These are phyloP conservation scores for Tenthredo distinguenda DNA, from an alignment of 2,888 invertebrate genomes.

Conservation along the genomic window DNA sequence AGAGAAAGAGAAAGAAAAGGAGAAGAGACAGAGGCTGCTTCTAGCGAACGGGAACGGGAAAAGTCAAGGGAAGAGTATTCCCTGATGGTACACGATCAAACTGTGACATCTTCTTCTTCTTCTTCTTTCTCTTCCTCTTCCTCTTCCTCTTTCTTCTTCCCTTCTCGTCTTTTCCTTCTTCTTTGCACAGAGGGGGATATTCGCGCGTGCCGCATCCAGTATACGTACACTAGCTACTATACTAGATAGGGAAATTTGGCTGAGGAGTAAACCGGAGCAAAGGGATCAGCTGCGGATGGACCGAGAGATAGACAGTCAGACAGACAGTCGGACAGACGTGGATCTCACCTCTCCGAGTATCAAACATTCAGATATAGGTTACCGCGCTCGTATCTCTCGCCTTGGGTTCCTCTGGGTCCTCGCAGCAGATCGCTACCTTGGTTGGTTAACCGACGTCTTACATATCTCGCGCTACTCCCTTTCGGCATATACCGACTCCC, in stretches of 20 bases:
- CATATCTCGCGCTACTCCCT: conserved; percentile 21
- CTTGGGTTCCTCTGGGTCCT: conserved; percentile 47
- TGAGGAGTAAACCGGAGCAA: not conserved
- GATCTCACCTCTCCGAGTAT: conserved; percentile 28
- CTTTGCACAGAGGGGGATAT: not conserved
- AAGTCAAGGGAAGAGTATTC: conserved; percentile 17
- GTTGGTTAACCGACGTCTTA: conserved; percentile 31
- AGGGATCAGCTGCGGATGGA: conserved; percentile 9
- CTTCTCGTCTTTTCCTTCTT: not conserved
- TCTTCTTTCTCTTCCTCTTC: not conserved
- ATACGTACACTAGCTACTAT: not conserved
- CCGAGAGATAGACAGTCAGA: not conserved
- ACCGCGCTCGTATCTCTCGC: conserved; percentile 40
- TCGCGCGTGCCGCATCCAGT: not conserved
- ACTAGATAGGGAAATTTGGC: not conserved
- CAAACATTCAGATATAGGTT: conserved; percentile 47
- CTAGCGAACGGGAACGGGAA: not conserved
- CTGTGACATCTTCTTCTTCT: conserved; percentile 37
- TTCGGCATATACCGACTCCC: not conserved
- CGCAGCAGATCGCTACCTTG: conserved; percentile 6
- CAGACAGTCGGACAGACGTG: conserved; percentile 33
- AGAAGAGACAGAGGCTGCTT: not conserved
- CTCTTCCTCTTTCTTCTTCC: not conserved
- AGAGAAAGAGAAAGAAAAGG: not conserved
- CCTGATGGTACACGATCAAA: conserved; percentile 56